phyloP scores from a whole-genome alignment of 1,140 invertebrate genomes.

The Trypoxylus dichotomus region DNA sequence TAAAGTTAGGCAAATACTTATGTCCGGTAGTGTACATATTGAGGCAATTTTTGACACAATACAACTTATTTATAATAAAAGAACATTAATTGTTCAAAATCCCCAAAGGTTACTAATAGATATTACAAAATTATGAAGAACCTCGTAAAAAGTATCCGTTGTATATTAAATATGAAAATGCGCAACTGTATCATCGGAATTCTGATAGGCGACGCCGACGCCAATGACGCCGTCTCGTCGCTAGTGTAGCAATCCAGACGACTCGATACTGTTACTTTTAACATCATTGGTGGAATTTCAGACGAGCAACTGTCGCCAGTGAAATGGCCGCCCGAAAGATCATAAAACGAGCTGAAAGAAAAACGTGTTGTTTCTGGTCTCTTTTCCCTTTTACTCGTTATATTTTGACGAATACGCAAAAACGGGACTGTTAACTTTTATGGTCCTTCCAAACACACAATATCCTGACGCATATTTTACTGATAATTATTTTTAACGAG shows the following conservation, averaged over 20 bases:
- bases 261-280: conserved; percentile 22
- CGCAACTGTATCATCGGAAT: conserved; percentile 21
- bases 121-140: no score
- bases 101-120: no score
- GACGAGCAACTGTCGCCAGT: conserved; percentile 1
- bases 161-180: not conserved
- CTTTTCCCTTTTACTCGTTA: no score
- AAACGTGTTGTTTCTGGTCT: not conserved
- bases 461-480: not conserved
- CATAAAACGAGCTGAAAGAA: not conserved
- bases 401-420: not conserved
- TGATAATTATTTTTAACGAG: not conserved
- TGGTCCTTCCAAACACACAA: not conserved
- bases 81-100: no score
- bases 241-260: conserved; percentile 18
- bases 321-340: conserved; percentile 12
- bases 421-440: not conserved
- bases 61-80: no score
- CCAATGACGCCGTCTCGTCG: conserved; percentile 17
- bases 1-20: no score
- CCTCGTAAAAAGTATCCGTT: not conserved
- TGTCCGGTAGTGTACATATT: no score
- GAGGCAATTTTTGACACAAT: no score
- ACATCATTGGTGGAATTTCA: conserved; percentile 10
- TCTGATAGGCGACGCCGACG: conserved; percentile 15